Evolutionary conservation across 2,888 invertebrate species (phyloP), one percentile per base, ranked within the genome.

Genomic region (Drosophila hawaiiensis): DNA sequence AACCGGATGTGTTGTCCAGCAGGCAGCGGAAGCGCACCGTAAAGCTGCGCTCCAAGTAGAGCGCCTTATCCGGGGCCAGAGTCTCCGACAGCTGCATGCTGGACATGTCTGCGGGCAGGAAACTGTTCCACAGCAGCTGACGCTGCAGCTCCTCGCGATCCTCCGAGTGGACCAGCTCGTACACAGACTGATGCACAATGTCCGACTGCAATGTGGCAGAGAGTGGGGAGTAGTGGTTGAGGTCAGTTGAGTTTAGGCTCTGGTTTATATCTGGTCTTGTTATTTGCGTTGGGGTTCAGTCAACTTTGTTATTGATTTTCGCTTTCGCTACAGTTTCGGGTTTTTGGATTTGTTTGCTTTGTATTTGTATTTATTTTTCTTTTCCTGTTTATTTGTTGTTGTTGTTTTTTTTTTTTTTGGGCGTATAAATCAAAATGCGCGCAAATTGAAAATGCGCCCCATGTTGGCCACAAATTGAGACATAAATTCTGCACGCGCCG

Each of bases 11-110:
- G 94, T 99, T 99, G 94, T 99, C 99, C 91, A 99, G 95, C 43
- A 99, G 95, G 95, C 99, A 99, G 91, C 99, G 96, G 95, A 99
- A 99, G 92, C 99, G 96, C 91, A 99, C 99, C 78, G 99, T 99
- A 92, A 99, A 99, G 94, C 98, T 98, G 89, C 99, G 95, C 94
- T 99, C 99, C 88, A 99, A 95, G 85, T 98, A 95, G 92, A 98
- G 97, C 84, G 96, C 95, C 94, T 98, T 96, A 87, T 99, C 98
- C 73, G 98, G 96, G 91, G 97, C 95, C 78, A 99, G 95, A 28
- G 97, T 97, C 89, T 99, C 99, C 92, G 98, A 97, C 72, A 99
- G 95, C 63, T 97, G 96, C 93, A 97, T 95, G 83, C 94, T 94
- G 64, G 93, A 92, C 91, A 93, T 91, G 75, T 94, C 94, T 66